These are phyloP conservation scores for Indicator maculatus DNA, from an alignment of 2,113 vertebrate genomes.

Conservation along the genomic window DNA sequence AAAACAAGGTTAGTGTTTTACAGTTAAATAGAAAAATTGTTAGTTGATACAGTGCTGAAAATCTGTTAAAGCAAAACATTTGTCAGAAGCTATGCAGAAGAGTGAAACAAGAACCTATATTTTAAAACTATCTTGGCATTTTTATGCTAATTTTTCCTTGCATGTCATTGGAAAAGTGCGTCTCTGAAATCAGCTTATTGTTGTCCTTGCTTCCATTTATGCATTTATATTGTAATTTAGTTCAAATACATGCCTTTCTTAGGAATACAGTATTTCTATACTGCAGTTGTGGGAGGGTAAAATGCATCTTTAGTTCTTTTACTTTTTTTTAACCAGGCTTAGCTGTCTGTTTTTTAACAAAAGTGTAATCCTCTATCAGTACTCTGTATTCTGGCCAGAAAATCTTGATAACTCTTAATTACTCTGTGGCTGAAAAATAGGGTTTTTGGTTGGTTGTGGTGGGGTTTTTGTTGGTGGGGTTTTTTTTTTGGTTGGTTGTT, in stretches of 20 bases:
- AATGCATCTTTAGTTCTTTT: neutral
- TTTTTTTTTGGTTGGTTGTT: neutral
- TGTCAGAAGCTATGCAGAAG: neutral
- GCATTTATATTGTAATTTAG: neutral
- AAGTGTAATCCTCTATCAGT: neutral
- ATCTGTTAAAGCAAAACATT: neutral
- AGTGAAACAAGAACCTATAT: neutral
- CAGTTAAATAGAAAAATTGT: neutral
- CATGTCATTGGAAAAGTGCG: neutral
- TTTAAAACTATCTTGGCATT: neutral
- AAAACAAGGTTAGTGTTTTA: conserved; percentile 88
- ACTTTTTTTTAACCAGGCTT: neutral
- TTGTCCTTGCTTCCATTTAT: neutral
- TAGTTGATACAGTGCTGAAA: neutral
- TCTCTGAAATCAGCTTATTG: neutral
- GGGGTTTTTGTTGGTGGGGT: neutral
- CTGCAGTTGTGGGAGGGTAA: neutral
- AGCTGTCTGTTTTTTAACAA: neutral
- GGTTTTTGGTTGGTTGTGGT: too few relatives aligned
- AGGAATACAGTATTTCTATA: neutral
- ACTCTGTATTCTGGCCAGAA: neutral
- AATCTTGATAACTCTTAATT: neutral
- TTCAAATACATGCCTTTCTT: neutral
- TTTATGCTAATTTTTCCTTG: neutral
- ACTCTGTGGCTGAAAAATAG: neutral